Evolutionary conservation across 2,113 vertebrate species (phyloP).

Genomic region (Anhinga rufa): DNA sequence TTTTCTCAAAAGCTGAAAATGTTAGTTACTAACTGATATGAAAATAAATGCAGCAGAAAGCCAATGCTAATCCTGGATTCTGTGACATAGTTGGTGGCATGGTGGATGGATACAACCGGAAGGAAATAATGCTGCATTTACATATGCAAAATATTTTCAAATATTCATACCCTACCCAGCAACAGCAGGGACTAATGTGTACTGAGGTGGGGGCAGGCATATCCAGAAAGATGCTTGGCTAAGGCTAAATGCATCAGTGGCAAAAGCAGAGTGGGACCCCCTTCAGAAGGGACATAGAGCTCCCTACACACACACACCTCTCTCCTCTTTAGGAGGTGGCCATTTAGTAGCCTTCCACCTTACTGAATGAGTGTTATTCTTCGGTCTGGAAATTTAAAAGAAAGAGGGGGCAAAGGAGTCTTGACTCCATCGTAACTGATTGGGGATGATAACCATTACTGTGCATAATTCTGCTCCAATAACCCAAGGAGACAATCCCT

Average conservation of each 20-base stretch:
- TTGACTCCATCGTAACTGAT: not conserved
- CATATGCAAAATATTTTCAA: not conserved
- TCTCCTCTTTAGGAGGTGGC: not conserved
- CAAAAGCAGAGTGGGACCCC: not conserved
- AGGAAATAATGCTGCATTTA: not conserved
- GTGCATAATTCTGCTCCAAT: not conserved
- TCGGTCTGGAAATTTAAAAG: not conserved
- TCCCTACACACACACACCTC: not conserved
- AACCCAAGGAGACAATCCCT: not conserved
- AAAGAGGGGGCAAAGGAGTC: not conserved
- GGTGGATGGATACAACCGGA: not conserved
- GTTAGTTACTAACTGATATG: not conserved
- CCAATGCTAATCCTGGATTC: not conserved
- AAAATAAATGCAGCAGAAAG: not conserved
- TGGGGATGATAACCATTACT: not conserved
- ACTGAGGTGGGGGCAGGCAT: not conserved
- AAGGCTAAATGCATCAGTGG: not conserved
- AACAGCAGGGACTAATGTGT: rapidly evolving
- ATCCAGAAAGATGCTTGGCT: not conserved
- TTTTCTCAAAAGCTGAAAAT: not conserved
- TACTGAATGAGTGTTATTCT: not conserved
- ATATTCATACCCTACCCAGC: not conserved
- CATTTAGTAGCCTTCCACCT: not conserved
- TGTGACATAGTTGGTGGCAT: not conserved
- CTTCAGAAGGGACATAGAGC: not conserved